phyloP scores from a whole-genome alignment of 2,888 invertebrate species.

The Aphidius colemani region DNA sequence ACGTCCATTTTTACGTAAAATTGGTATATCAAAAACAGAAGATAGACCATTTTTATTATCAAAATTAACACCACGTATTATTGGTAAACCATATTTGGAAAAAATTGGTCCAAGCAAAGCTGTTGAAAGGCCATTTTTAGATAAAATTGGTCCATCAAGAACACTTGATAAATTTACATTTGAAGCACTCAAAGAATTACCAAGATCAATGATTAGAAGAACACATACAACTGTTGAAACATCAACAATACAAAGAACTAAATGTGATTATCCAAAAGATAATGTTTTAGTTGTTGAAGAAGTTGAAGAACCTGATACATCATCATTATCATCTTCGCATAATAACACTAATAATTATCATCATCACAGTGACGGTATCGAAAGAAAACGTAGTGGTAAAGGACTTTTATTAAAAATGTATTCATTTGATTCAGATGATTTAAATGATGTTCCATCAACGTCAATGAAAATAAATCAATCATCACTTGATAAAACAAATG shows the following conservation, averaged over 20 bases:
- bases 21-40: conserved; percentile 56
- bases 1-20: conserved; percentile 54
- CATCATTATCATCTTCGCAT: not conserved
- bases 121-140: conserved; percentile 53
- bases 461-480: conserved; percentile 28
- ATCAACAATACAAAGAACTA: conserved; percentile 27
- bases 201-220: conserved; percentile 27
- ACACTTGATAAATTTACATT: conserved; percentile 55
- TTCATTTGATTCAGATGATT: conserved; percentile 56
- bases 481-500: conserved; percentile 17
- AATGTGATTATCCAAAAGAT: conserved; percentile 20
- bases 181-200: conserved; percentile 40
- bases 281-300: conserved; percentile 17
- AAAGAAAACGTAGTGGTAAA: conserved; percentile 48
- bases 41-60: conserved; percentile 51
- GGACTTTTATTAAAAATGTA: conserved; percentile 56
- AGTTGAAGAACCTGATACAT: conserved; percentile 25
- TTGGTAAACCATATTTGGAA: conserved; percentile 54
- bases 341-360: not conserved
- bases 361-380: conserved; percentile 18
- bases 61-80: conserved; percentile 49
- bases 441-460: conserved; percentile 38
- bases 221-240: conserved; percentile 31
- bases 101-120: conserved; percentile 56
- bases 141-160: conserved; percentile 53